Conservation (phyloP, 2,797 vertebrate species). For the Schizothorax lantsangensis region DNA sequence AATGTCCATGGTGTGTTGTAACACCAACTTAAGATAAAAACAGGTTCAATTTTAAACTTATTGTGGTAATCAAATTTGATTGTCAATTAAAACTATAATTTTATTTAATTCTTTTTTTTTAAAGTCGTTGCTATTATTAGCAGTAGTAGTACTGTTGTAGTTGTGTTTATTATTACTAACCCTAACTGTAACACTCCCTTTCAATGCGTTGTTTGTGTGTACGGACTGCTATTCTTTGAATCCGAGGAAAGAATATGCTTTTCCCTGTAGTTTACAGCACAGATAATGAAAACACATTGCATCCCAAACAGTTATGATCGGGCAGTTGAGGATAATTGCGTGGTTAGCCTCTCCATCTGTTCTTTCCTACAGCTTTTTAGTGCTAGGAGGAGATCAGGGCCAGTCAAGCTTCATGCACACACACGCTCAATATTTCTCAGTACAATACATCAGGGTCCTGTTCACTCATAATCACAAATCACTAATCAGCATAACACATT, state of each 20-base stretch:
- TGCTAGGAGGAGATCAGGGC: constrained; percentile 49
- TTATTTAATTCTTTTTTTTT: too few relatives aligned
- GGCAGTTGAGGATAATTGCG: constrained; percentile 62
- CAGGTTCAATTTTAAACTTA: not conserved
- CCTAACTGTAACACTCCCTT: constrained; percentile 56
- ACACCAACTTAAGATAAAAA: not conserved
- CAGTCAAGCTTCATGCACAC: constrained; percentile 51
- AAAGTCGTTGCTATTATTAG: not conserved
- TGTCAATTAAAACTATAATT: not conserved
- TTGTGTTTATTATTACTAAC: not conserved
- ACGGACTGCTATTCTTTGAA: not conserved
- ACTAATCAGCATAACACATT: constrained; percentile 56
- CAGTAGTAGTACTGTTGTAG: not conserved
- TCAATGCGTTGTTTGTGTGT: constrained; percentile 35
- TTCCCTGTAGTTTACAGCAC: constrained; percentile 48
- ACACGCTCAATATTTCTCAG: constrained; percentile 42
- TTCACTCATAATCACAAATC: constrained; percentile 62
- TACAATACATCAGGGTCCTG: constrained; percentile 56
- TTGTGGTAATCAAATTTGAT: not conserved
- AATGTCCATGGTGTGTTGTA: too few relatives aligned
- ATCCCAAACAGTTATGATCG: constrained; percentile 62
- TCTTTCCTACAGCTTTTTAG: constrained; percentile 61
- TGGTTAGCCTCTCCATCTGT: constrained; percentile 64
- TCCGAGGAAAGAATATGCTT: constrained; percentile 45
- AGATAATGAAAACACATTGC: constrained; percentile 60